Base-by-base conservation (phyloP, 2,888 invertebrate genomes). In the Drosophila tanythrix region DNA sequence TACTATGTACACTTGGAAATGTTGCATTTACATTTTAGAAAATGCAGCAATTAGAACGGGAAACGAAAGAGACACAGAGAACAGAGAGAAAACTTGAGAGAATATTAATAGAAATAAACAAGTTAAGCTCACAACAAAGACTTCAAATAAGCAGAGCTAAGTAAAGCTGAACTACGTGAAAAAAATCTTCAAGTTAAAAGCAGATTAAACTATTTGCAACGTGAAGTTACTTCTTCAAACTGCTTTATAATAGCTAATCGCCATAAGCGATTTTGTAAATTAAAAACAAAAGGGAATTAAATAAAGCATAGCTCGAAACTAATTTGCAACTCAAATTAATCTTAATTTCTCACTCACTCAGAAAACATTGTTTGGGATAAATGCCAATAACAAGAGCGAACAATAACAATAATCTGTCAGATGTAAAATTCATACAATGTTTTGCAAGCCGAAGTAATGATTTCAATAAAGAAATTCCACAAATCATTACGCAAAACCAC, bases 21-120 rank as follows among this genome's bases (percentile, higher is more conserved):
- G 88, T 82, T 80, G 83, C 80, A 86, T 88, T 88, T 83, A 69
- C 88, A 86, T 88, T 88, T 82, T 78, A 72, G 61, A 86, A 82
- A 86, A 83, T 83, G 83, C 86, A 82, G 76, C 74, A 88, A 86
- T 86, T 76, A 83, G 86, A 83, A 72, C 56, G 74, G 64, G 50
- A 82, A 88, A 21, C 10, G n/a, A 13, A 7, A 11, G 2, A 51
- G 31, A 51, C 18, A n/a, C 15, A 43, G 69, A 50, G 65, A 58
- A 61, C 57, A 79, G 51, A 63, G 57, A 7, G 59, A 56, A 38
- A 11, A 29, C 51, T 63, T 36, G 18, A 63, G 27, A 48, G 53
- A 58, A 56, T 50, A 21, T 25, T 13, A 3, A 21, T 29, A 31
- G 58, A 56, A 53, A 67, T 50, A 10, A 36, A 36, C 40, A 68